These are phyloP conservation scores for Xestia ashworthii DNA, from an alignment of 2,888 invertebrate genomes.

Conservation along the genomic window DNA sequence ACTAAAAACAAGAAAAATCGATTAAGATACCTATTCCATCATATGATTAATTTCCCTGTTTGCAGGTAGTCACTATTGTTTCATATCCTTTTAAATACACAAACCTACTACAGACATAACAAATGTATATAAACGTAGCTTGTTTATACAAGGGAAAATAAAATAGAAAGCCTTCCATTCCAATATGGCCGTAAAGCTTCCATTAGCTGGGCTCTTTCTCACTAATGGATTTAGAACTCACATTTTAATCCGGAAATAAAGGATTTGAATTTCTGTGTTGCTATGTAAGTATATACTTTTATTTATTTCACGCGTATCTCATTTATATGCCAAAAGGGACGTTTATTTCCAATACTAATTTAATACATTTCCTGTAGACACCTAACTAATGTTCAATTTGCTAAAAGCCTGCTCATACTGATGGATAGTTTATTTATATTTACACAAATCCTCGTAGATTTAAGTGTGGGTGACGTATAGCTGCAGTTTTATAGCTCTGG, in stretches of 20 bases:
- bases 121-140: background rate
- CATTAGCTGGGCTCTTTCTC: conserved; percentile 26
- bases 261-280: conserved; percentile 19
- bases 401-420: conserved; percentile 44
- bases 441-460: conserved; percentile 48
- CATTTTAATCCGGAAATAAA: conserved; percentile 52
- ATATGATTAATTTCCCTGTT: conserved; percentile 2
- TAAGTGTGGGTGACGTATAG: conserved; percentile 51
- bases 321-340: conserved; percentile 24
- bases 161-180: conserved; percentile 12
- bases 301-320: conserved; percentile 22
- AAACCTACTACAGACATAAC: background rate
- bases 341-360: conserved; percentile 19
- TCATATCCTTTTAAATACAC: conserved; percentile 7
- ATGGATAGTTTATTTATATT: conserved; percentile 56
- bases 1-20: conserved; percentile 19
- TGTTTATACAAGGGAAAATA: conserved; percentile 8
- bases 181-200: conserved; percentile 21
- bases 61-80: background rate
- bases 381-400: conserved; percentile 54
- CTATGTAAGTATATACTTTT: conserved; percentile 8
- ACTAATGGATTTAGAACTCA: conserved; percentile 49
- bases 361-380: conserved; percentile 23
- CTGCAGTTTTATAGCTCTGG: conserved; percentile 65
- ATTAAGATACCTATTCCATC: conserved; percentile 1